phyloP scores from a whole-genome alignment of 2,113 vertebrate species.

The Orthonyx spaldingii region DNA sequence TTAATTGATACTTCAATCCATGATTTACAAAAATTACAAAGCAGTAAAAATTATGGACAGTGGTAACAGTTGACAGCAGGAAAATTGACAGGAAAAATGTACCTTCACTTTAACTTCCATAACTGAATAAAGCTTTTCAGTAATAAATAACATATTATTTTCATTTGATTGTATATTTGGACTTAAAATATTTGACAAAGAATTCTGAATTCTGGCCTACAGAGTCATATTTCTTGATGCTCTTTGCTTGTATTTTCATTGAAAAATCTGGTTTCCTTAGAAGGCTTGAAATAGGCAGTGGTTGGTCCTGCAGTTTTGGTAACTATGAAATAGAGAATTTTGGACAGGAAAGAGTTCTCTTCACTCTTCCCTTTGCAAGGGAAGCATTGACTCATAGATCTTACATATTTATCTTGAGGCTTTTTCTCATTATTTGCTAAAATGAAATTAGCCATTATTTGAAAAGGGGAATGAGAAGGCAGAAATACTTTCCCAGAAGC shows the following conservation, averaged over 20 bases:
- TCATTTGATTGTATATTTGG: not conserved
- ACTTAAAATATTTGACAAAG: not conserved
- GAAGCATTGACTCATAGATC: not conserved
- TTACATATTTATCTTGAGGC: not conserved
- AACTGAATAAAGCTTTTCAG: not conserved
- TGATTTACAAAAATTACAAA: not conserved
- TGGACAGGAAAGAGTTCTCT: not conserved
- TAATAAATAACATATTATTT: not conserved
- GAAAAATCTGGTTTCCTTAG: not conserved
- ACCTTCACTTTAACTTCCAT: not conserved
- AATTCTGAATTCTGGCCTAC: not conserved
- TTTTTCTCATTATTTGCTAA: not conserved
- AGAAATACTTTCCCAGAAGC: not conserved
- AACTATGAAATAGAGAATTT: not conserved
- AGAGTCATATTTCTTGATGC: not conserved
- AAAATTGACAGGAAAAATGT: not conserved
- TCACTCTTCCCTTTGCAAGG: not conserved
- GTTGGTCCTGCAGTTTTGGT: not conserved
- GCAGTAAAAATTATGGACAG: not conserved
- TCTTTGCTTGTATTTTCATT: not conserved
- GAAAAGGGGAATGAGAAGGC: not conserved
- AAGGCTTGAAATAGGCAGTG: not conserved
- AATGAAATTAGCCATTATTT: not conserved
- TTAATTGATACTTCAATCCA: not conserved
- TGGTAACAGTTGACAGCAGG: not conserved